Evolutionary conservation across 2,797 vertebrate genomes (phyloP), one percentile per base, ranked within the genome.

Genomic region (Diplodus puntazzo): DNA sequence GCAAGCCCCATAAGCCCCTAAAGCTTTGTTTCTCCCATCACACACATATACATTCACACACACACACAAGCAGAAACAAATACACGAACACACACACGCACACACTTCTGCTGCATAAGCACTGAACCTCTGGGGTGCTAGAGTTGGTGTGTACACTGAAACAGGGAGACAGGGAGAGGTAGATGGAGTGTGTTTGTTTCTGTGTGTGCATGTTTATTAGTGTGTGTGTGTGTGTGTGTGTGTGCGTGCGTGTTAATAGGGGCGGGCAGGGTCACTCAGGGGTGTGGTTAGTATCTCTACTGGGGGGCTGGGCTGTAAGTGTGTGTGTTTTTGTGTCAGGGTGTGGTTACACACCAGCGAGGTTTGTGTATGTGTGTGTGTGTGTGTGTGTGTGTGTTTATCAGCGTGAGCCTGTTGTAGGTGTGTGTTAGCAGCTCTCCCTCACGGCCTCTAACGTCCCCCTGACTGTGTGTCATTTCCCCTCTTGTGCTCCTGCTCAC

Each of bases 41-140:
- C 93, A 82, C 75, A 72, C 74, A 77, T 62, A 83, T 23, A 73
- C 69, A 82, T 71, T 69, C 65, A 68, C 64, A 66, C 43, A 79
- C 59, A 75, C 54, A 49, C 57, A 85, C 78, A 73, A 79, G 71
- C 77, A 64, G 60, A 39, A 39, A 68, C 54, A 86, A 73, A 71
- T 76, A 80, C 80, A 87, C 84, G 81, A 65, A 68, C 55, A 77
- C 76, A 71, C 78, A 69, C 43, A 84, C 73, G 77, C 74, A 76
- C 75, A 70, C 62, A 52, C 88, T 95, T 93, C 90, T 97, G 96
- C 96, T 97, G 95, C 89, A 94, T 96, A 96, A 95, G 95, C 96
- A 96, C 75, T 89, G 93, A 92, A 91, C 88, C 92, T 89, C 60
- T 88, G 89, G 90, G 93, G 81, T 75, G 1, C 80, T 57, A 42